Evolutionary conservation across 64 coral and sea anemone species (phyloP).

Genomic region (Anthopleura sola): DNA sequence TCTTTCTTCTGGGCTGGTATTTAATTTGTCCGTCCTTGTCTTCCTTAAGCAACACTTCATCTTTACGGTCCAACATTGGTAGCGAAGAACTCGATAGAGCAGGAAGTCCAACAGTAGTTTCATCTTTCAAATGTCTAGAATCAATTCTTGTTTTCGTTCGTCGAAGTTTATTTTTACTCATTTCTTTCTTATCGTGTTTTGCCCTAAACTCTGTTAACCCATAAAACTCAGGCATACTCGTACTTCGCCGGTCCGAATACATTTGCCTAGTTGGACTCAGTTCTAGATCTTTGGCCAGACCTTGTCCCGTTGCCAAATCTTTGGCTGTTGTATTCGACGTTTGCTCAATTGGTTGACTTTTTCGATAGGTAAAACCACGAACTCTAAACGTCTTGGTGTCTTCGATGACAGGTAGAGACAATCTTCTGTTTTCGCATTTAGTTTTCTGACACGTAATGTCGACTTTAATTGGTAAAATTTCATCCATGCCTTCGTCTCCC

Average conservation of each 20-base stretch:
- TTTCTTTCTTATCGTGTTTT: constrained; percentile 1
- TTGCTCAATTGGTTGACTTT: background rate
- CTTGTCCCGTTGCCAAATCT: background rate
- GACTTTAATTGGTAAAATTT: constrained; percentile 4
- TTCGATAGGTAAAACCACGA: background rate
- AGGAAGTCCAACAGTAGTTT: background rate
- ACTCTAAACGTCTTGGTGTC: background rate
- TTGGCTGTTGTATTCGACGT: background rate
- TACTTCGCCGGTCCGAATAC: constrained; percentile 23
- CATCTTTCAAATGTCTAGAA: background rate
- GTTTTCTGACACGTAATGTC: background rate
- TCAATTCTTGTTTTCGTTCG: background rate
- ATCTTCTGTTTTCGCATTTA: background rate
- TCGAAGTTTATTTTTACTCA: background rate
- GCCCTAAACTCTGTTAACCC: background rate
- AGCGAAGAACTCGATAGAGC: background rate
- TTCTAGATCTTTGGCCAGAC: background rate
- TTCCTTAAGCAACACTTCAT: background rate
- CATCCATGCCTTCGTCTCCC: background rate
- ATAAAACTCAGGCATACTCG: constrained; percentile 58
- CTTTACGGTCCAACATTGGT: background rate
- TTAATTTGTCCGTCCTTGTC: background rate
- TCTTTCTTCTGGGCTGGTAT: constrained; percentile 9
- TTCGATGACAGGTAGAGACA: background rate
- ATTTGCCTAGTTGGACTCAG: background rate